These are phyloP conservation scores for Nymphalis urticae DNA, from an alignment of 2,888 invertebrate species.

Conservation along the genomic window DNA sequence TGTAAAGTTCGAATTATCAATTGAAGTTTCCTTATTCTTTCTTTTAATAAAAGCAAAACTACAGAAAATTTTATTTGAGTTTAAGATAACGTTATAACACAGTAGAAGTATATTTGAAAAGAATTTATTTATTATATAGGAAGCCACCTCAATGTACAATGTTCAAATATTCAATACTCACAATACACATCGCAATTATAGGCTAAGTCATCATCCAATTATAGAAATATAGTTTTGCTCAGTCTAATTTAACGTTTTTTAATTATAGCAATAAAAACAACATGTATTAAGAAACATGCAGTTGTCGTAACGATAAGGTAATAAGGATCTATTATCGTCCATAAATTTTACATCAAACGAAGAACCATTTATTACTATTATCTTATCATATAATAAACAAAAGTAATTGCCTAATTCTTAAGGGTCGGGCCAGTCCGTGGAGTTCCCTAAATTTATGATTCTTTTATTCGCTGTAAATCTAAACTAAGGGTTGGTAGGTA, in stretches of 20 bases:
- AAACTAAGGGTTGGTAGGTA: conserved; percentile 47
- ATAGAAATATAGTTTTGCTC: too few species aligned
- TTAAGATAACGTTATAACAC: background rate
- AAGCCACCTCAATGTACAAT: too few species aligned
- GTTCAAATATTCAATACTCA: too few species aligned
- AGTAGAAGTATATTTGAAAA: too few species aligned
- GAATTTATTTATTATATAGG: too few species aligned
- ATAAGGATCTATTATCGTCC: conserved; percentile 26
- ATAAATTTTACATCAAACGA: conserved; percentile 36
- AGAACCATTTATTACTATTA: conserved; percentile 54
- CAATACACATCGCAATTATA: too few species aligned
- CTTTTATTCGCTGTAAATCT: conserved; percentile 51
- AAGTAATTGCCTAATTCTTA: conserved; percentile 75
- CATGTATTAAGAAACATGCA: too few species aligned
- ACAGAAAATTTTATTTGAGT: background rate
- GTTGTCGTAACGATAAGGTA: conserved; percentile 19
- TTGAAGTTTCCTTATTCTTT: conserved; percentile 8
- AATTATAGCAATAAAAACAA: too few species aligned
- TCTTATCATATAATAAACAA: conserved; percentile 63
- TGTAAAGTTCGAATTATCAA: conserved; percentile 15
- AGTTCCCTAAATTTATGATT: conserved; percentile 66
- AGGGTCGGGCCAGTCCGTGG: conserved; percentile 53
- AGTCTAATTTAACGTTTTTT: too few species aligned
- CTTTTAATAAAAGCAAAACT: background rate
- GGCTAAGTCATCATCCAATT: too few species aligned